These are phyloP conservation scores for Gryllus longicercus DNA, from an alignment of 2,888 invertebrate genomes.

Conservation along the genomic window DNA sequence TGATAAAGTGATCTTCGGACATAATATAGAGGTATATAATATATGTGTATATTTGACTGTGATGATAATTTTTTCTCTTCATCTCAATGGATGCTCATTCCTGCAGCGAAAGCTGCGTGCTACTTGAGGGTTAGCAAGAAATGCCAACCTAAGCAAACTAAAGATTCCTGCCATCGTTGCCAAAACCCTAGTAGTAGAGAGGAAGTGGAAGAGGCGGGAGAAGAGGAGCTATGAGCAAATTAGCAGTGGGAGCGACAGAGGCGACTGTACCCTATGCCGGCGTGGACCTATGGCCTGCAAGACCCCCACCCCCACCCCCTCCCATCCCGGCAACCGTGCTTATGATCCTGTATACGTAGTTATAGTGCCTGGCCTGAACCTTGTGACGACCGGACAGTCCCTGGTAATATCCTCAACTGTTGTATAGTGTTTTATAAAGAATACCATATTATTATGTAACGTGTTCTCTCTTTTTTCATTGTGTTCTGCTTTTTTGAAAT, in stretches of 20 bases:
- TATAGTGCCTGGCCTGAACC: conserved; percentile 35
- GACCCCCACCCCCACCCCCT: neutral
- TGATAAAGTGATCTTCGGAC: conserved; percentile 1
- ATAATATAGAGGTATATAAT: conserved; percentile 28
- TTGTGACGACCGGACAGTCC: conserved; percentile 35
- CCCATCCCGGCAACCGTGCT: conserved; percentile 32
- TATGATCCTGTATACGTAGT: conserved; percentile 33
- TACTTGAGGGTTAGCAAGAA: conserved; percentile 6
- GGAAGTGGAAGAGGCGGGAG: neutral
- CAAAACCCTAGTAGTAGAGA: conserved; percentile 28
- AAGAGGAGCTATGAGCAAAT: conserved; percentile 1
- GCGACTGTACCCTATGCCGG: conserved; percentile 5
- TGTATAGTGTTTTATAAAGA: conserved; percentile 35
- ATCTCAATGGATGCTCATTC: conserved; percentile 37
- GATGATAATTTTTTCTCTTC: conserved; percentile 32
- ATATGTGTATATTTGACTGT: conserved; percentile 38
- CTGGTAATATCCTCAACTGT: conserved; percentile 19
- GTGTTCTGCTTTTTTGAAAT: conserved; percentile 36
- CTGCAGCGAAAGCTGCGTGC: conserved; percentile 34
- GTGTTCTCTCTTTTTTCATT: conserved; percentile 34
- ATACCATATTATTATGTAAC: conserved; percentile 34
- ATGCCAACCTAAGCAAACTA: neutral
- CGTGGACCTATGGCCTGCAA: conserved; percentile 1
- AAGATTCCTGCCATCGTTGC: conserved; percentile 37
- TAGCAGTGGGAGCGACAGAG: neutral